These are phyloP conservation scores for Podarcis siculus DNA, from an alignment of 2,797 vertebrate species.

Conservation along the genomic window DNA sequence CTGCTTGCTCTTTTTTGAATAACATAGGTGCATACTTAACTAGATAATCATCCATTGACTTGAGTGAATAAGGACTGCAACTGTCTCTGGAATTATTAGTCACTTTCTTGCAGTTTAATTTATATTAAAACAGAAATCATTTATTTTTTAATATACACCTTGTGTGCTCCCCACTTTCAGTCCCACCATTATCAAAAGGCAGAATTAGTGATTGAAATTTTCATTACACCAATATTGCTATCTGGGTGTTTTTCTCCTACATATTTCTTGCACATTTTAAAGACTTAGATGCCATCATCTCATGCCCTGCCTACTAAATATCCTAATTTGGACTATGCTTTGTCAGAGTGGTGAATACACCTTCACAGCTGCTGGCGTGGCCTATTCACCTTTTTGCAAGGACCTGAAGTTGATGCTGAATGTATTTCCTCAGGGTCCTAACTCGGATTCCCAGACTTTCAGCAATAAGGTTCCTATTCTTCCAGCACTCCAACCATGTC, in stretches of 20 bases:
- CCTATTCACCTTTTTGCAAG: neutral
- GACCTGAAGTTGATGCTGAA: neutral
- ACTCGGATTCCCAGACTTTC: neutral
- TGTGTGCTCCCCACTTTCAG: neutral
- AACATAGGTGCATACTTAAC: neutral
- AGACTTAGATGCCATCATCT: neutral
- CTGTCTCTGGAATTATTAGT: neutral
- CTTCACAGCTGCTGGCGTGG: neutral
- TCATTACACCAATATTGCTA: neutral
- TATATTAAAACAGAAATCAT: neutral
- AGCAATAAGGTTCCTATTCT: too few species aligned
- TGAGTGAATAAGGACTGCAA: neutral
- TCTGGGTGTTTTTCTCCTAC: neutral
- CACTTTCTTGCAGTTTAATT: neutral
- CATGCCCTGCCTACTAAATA: neutral
- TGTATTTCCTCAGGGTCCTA: neutral
- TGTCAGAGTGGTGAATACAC: neutral
- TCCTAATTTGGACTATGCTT: neutral
- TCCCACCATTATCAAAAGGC: neutral
- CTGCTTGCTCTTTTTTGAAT: slow-evolving; percentile 24
- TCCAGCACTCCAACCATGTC: neutral
- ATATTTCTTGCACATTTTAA: neutral
- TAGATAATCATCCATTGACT: neutral
- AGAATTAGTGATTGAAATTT: neutral
- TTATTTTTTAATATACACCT: neutral